Percentiles rank a stretch among this genome's conserved stretches.
Evolutionary conservation across 2,888 invertebrate genomes (phyloP).

Genomic region (Pseudococcus longispinus): DNA sequence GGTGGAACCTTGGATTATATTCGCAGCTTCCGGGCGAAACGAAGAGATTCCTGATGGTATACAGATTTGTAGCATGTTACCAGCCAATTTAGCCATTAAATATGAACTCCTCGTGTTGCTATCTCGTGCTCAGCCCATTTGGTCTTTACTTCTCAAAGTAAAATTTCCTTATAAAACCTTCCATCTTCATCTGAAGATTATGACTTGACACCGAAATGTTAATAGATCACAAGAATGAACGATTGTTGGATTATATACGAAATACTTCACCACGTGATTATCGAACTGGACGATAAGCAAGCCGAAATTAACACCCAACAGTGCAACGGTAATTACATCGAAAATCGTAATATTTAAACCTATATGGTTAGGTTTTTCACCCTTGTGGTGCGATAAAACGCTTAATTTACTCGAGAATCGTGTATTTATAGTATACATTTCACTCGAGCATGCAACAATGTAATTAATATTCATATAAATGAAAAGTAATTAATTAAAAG

Average conservation of each 20-base stretch:
- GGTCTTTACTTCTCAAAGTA: conserved; percentile 78
- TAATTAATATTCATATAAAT: conserved; percentile 24
- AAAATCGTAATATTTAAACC: background rate
- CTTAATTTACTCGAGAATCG: background rate
- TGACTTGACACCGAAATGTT: background rate
- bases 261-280: conserved; percentile 10
- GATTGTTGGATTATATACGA: conserved; percentile 43
- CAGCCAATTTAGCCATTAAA: conserved; percentile 70
- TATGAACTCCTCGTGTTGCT: conserved; percentile 75
- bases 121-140: conserved; percentile 80
- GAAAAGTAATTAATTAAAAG: conserved; percentile 32
- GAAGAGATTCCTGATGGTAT: conserved; percentile 63
- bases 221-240: conserved; percentile 40
- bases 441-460: conserved; percentile 1
- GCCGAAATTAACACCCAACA: background rate
- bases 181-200: background rate
- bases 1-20: conserved; percentile 60
- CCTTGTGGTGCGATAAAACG: background rate
- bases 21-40: conserved; percentile 59
- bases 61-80: conserved; percentile 63
- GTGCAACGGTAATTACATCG: conserved; percentile 18
- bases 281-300: conserved; percentile 30
- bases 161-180: background rate
- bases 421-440: conserved; percentile 3
- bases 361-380: background rate